These are phyloP conservation scores for Euura lappo DNA, from an alignment of 1,140 invertebrate species.

Conservation along the genomic window DNA sequence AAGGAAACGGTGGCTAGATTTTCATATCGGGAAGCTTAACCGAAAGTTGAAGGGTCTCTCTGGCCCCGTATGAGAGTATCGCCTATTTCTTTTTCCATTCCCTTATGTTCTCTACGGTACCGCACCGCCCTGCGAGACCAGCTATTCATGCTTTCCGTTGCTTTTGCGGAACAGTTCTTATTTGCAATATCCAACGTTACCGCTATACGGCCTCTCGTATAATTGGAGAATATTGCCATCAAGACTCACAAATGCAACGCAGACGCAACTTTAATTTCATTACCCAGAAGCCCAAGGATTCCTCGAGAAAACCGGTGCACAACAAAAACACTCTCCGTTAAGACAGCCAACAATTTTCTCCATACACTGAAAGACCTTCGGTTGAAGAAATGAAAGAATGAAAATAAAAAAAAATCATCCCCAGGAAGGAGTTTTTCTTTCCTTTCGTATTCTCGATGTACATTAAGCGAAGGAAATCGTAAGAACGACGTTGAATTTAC, in stretches of 20 bases:
- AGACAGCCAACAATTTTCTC: no score
- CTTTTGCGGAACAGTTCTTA: not conserved
- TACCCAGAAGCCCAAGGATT: not conserved
- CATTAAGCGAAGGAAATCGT: no score
- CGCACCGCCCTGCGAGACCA: not conserved
- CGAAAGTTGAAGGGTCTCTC: not conserved
- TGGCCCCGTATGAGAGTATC: no score
- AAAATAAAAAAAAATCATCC: no score
- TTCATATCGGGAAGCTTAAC: not conserved
- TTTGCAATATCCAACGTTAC: not conserved
- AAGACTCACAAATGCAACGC: conserved; percentile 1
- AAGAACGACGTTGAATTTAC: no score
- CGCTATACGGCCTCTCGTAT: not conserved
- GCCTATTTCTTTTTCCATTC: not conserved
- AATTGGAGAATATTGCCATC: conserved; percentile 2
- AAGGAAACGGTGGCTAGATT: not conserved
- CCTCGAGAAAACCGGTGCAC: not conserved
- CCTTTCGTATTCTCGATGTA: no score
- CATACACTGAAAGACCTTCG: no score
- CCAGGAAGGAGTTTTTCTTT: no score
- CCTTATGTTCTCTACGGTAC: not conserved
- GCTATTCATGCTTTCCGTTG: not conserved
- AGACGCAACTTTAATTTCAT: not conserved
- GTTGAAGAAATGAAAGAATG: no score
- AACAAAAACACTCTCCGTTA: no score